phyloP scores from a whole-genome alignment of 2,888 invertebrate species.

The Lapara coniferarum region DNA sequence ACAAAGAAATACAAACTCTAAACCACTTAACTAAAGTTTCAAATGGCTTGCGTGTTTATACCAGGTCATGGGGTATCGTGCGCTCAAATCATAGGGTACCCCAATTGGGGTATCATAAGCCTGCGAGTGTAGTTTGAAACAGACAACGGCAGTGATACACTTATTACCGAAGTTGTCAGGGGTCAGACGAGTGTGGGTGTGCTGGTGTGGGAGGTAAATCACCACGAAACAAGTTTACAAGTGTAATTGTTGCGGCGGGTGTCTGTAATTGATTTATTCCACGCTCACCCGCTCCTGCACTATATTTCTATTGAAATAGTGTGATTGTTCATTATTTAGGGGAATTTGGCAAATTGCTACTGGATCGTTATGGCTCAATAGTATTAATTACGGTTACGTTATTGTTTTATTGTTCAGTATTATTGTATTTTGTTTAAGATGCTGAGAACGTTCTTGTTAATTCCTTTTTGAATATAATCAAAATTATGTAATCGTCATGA shows the following conservation, averaged over 20 bases:
- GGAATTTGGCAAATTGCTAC: slow-evolving; percentile 36
- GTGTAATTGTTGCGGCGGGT: slow-evolving; percentile 73
- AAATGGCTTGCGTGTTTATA: slow-evolving; percentile 35
- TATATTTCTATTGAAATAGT: slow-evolving; percentile 41
- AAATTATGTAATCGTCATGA: too few relatives aligned
- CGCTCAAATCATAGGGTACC: slow-evolving; percentile 65
- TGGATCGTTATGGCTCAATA: slow-evolving; percentile 33
- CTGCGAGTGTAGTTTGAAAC: slow-evolving; percentile 70
- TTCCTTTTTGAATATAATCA: too few relatives aligned
- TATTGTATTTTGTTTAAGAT: neutral
- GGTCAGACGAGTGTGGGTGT: slow-evolving; percentile 51
- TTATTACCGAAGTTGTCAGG: slow-evolving; percentile 63
- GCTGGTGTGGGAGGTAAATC: slow-evolving; percentile 46
- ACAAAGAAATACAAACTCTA: slow-evolving; percentile 28
- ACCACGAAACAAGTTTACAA: slow-evolving; percentile 70
- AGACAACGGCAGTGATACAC: slow-evolving; percentile 67
- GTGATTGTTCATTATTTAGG: slow-evolving; percentile 42
- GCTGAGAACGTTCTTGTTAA: neutral
- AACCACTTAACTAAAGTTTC: slow-evolving; percentile 39
- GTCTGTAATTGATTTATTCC: slow-evolving; percentile 74
- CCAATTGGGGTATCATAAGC: slow-evolving; percentile 74
- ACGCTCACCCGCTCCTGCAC: slow-evolving; percentile 41
- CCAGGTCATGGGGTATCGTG: slow-evolving; percentile 37
- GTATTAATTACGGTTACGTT: slow-evolving; percentile 29
- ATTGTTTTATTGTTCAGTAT: slow-evolving; percentile 5